Evolutionary conservation across 1,140 invertebrate species (phyloP).

Genomic region (Meloidogyne exigua): DNA sequence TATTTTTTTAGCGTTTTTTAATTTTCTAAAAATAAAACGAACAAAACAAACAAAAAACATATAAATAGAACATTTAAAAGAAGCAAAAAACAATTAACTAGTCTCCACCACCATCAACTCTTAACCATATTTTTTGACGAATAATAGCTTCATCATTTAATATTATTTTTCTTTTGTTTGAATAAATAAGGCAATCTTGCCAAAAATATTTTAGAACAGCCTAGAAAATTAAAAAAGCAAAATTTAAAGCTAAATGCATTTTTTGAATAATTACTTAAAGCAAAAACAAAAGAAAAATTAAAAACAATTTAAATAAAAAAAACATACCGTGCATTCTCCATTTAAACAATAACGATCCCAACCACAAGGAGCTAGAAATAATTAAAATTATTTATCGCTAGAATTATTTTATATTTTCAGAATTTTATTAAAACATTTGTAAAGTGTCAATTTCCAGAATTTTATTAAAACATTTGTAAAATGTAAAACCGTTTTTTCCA

Average conservation of each 20-base stretch:
- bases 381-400: neutral
- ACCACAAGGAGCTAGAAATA: constrained; percentile 52
- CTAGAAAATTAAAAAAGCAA: constrained; percentile 17
- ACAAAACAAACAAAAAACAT: constrained; percentile 7
- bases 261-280: neutral
- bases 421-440: neutral
- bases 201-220: constrained; percentile 22
- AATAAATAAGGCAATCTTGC: constrained; percentile 19
- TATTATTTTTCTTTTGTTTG: neutral
- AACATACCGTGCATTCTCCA: constrained; percentile 61
- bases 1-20: neutral
- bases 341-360: constrained; percentile 61
- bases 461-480: too few species aligned
- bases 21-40: neutral
- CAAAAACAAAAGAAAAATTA: neutral
- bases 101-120: constrained; percentile 12
- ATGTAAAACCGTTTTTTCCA: too few species aligned
- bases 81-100: constrained; percentile 3
- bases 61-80: neutral
- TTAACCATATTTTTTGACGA: constrained; percentile 9
- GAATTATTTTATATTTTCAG: neutral
- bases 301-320: neutral
- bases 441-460: too few species aligned
- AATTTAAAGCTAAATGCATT: neutral
- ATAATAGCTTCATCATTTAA: constrained; percentile 8